Percentiles rank a stretch among this genome's conserved stretches.
These are phyloP conservation scores for Hydrozoanthus gracilis DNA, from an alignment of 92 coral and sea anemone species.

Conservation along the genomic window DNA sequence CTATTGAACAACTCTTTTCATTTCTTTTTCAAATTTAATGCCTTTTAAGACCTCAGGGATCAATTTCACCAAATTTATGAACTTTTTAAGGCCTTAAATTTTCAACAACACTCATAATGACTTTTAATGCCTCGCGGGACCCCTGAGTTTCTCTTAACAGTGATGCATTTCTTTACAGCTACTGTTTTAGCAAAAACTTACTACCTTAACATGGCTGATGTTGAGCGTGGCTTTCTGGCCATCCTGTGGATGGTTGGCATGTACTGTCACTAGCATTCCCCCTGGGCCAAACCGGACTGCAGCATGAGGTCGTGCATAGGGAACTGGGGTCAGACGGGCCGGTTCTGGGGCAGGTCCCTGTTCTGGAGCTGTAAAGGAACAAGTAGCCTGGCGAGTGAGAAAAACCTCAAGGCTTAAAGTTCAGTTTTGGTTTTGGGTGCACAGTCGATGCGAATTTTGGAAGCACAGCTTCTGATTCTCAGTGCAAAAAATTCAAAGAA, in stretches of 20 bases:
- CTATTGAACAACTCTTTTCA: too few species aligned
- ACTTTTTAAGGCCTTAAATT: too few species aligned
- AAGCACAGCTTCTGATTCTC: too few species aligned
- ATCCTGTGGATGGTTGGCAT: conserved; percentile 32
- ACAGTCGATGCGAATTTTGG: too few species aligned
- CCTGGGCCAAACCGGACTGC: conserved; percentile 28
- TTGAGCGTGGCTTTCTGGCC: conserved; percentile 40
- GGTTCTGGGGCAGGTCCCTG: conserved; percentile 1
- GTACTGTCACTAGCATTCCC: conserved; percentile 29
- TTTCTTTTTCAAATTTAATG: too few species aligned
- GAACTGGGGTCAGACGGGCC: conserved; percentile 41
- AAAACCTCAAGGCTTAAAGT: too few species aligned
- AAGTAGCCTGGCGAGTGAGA: background rate
- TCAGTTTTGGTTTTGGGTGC: too few species aligned
- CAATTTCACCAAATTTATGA: too few species aligned
- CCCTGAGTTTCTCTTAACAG: too few species aligned
- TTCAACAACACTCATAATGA: too few species aligned
- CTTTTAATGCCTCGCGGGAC: too few species aligned
- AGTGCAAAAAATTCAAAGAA: background rate
- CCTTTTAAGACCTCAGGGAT: too few species aligned
- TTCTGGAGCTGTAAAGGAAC: conserved; percentile 1
- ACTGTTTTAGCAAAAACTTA: background rate
- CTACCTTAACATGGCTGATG: conserved; percentile 31
- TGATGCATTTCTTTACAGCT: background rate
- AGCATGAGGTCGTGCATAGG: conserved; percentile 35